These are phyloP conservation scores for Piscicola geometra DNA, from an alignment of 2,888 invertebrate species.

Conservation along the genomic window DNA sequence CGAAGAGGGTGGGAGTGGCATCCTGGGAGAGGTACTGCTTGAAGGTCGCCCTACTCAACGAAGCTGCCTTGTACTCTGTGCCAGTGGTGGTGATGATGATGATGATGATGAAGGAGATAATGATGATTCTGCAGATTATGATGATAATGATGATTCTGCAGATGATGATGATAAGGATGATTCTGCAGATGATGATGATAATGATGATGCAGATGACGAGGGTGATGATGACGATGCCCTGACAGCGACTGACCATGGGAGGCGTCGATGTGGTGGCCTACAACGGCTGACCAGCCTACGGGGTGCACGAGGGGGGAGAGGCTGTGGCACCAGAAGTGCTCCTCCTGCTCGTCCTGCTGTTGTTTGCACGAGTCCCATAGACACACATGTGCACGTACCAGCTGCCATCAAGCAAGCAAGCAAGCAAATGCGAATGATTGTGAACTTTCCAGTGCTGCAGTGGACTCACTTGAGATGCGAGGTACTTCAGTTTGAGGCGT, in stretches of 20 bases:
- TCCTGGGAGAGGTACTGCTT: slow-evolving; percentile 71
- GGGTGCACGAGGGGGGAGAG: slow-evolving; percentile 89
- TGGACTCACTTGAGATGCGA: no score
- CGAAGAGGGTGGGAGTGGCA: slow-evolving; percentile 62
- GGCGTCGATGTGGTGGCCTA: slow-evolving; percentile 82
- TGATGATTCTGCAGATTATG: neutral
- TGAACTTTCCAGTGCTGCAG: no score
- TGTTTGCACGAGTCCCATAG: no score
- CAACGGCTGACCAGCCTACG: slow-evolving; percentile 87
- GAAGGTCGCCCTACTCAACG: slow-evolving; percentile 58
- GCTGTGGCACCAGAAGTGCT: slow-evolving; percentile 92
- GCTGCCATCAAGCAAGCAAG: no score
- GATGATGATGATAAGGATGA: neutral
- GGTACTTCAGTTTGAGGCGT: slow-evolving; percentile 79
- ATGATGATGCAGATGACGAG: no score
- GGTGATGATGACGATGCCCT: no score
- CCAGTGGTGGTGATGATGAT: slow-evolving; percentile 14
- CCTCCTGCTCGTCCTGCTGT: slow-evolving; percentile 49
- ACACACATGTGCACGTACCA: no score
- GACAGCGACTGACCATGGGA: slow-evolving; percentile 60
- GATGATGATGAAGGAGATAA: neutral
- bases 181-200: neutral
- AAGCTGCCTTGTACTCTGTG: slow-evolving; percentile 54
- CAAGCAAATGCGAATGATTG: no score
- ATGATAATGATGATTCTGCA: neutral